Evolutionary conservation across 2,113 vertebrate genomes (phyloP).

Genomic region (Psammodynastes pulverulentus): DNA sequence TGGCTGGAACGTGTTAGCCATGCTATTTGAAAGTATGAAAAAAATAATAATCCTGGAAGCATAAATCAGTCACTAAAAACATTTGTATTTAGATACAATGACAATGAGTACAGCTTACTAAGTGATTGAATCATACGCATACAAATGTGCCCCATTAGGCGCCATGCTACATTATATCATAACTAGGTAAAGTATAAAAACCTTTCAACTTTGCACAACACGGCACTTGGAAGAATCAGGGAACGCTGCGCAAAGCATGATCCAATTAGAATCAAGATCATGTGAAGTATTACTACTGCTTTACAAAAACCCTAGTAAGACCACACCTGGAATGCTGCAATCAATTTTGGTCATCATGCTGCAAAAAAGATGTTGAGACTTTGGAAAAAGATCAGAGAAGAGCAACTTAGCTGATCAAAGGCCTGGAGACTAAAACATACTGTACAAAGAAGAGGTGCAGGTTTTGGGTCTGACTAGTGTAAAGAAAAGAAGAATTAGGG

Average conservation of each 20-base stretch:
- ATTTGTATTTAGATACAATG: neutral
- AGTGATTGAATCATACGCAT: neutral
- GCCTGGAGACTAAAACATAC: no score
- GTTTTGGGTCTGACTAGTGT: no score
- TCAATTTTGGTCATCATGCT: no score
- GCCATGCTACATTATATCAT: neutral
- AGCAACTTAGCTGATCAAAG: no score
- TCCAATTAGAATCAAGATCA: neutral
- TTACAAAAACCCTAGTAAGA: no score
- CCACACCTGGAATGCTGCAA: no score
- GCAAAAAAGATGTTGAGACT: no score
- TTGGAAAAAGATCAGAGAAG: no score
- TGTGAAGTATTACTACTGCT: no score
- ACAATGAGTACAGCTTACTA: neutral
- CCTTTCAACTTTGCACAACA: neutral
- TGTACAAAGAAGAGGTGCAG: no score
- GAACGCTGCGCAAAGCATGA: neutral
- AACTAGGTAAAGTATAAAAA: neutral
- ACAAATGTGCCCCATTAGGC: neutral
- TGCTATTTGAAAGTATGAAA: constrained; percentile 31
- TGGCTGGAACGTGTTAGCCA: constrained; percentile 41
- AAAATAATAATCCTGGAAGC: constrained; percentile 44
- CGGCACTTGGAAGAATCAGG: neutral
- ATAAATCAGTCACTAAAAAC: constrained; percentile 30
- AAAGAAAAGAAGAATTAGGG: no score